Conservation (phyloP, 30 jellyfish, hydroid and myxozoan species). For the Turritopsis dohrnii region DNA sequence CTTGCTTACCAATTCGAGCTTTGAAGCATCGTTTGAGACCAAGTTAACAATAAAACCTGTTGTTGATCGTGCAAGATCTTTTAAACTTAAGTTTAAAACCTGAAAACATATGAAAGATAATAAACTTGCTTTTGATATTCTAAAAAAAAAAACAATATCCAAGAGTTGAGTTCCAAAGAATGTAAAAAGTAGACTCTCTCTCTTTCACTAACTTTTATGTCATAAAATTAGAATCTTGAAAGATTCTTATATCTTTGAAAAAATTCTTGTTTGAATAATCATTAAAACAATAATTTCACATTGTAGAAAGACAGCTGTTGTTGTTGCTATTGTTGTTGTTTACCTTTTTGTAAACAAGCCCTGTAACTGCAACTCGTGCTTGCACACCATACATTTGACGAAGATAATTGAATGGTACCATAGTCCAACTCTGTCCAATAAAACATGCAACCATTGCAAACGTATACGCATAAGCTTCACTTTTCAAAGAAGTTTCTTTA, state of each 20-base stretch:
- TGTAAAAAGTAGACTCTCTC: too few species aligned
- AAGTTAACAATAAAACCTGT: conserved; percentile 77
- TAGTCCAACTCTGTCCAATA: conserved; percentile 35
- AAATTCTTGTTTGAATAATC: not conserved
- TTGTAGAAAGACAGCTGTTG: not conserved
- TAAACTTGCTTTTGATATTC: not conserved
- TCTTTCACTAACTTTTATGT: not conserved
- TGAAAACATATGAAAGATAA: not conserved
- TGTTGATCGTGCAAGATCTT: conserved; percentile 46
- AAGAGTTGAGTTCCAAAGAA: too few species aligned
- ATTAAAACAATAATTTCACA: not conserved
- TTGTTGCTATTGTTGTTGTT: not conserved
- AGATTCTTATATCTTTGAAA: too few species aligned
- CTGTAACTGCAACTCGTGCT: conserved; percentile 68
- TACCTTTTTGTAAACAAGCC: conserved; percentile 64
- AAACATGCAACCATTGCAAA: conserved; percentile 60
- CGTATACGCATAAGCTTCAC: conserved; percentile 61
- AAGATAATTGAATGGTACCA: conserved; percentile 50
- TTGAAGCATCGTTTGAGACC: conserved; percentile 68
- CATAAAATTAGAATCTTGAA: not conserved
- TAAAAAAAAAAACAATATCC: not conserved
- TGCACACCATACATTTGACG: conserved; percentile 55
- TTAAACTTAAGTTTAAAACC: conserved; percentile 54
- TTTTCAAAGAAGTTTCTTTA: conserved; percentile 24
- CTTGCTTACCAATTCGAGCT: conserved; percentile 53